A percentile compares a stretch with the other conserved stretches of the same genome.
These are phyloP conservation scores for Sminthurides aquaticus DNA, from an alignment of 2,888 invertebrate genomes.

Conservation along the genomic window DNA sequence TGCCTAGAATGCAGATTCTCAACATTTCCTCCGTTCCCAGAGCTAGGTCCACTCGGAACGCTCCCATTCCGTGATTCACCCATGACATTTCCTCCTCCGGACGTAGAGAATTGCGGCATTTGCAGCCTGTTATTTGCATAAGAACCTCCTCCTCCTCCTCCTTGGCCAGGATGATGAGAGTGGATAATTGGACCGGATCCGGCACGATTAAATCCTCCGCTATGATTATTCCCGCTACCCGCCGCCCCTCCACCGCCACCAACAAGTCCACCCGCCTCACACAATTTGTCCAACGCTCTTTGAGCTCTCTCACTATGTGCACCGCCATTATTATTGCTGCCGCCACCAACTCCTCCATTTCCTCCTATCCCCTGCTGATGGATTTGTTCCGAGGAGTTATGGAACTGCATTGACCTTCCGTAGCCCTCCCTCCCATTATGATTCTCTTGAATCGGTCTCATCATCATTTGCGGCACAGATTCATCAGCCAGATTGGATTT, in stretches of 20 bases:
- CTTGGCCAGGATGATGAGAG: conserved; percentile 26
- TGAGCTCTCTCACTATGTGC: conserved; percentile 33
- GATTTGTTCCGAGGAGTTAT: not conserved
- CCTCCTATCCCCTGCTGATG: too few species aligned
- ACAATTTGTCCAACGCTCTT: conserved; percentile 39
- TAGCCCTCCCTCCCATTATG: not conserved
- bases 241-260: conserved; percentile 8
- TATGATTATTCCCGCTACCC: too few species aligned
- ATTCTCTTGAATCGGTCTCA: conserved; percentile 33
- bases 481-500: conserved; percentile 57
- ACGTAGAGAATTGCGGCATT: not conserved
- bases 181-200: conserved; percentile 36
- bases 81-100: too few species aligned
- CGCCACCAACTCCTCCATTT: too few species aligned
- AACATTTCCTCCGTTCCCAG: too few species aligned
- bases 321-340: conserved; percentile 18
- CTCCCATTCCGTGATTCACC: not conserved
- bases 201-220: conserved; percentile 28
- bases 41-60: not conserved
- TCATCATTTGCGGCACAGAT: conserved; percentile 49
- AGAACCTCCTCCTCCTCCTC: conserved; percentile 25
- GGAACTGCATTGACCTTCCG: not conserved
- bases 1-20: conserved; percentile 31
- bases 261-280: conserved; percentile 19
- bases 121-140: conserved; percentile 7